A percentile compares a stretch with the other conserved stretches of the same genome.
Conservation (phyloP, 2,797 vertebrate genomes). For the Oreochromis mossambicus region DNA sequence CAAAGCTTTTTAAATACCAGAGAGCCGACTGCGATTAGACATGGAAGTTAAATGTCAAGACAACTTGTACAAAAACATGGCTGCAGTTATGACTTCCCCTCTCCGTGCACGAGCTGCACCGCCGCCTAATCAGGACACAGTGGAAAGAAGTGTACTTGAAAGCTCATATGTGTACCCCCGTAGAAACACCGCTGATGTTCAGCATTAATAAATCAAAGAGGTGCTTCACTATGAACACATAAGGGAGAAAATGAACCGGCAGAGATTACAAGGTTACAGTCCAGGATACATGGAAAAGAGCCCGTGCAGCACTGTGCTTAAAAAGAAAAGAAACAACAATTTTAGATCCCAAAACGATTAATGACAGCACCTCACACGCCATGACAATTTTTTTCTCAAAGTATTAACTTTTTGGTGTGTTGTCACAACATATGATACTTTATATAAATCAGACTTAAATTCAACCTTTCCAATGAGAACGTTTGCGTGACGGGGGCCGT, state of each 20-base stretch:
- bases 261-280: conserved; percentile 17
- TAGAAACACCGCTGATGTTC: conserved; percentile 18
- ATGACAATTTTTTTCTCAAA: conserved; percentile 7
- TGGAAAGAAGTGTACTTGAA: conserved; percentile 29
- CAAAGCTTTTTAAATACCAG: conserved; percentile 35
- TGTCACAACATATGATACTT: conserved; percentile 31
- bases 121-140: conserved; percentile 34
- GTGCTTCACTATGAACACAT: conserved; percentile 24
- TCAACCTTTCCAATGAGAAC: conserved; percentile 47
- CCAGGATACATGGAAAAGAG: conserved; percentile 20
- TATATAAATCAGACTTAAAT: conserved; percentile 37
- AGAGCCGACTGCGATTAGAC: conserved; percentile 23
- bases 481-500: conserved; percentile 40
- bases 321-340: background rate
- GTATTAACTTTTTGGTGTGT: conserved; percentile 45
- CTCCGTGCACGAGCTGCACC: background rate
- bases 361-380: conserved; percentile 36
- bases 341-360: conserved; percentile 20
- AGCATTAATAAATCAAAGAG: conserved; percentile 26
- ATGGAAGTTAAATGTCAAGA: conserved; percentile 42
- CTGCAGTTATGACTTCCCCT: conserved; percentile 4
- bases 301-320: conserved; percentile 41
- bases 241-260: conserved; percentile 17
- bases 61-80: background rate
- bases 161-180: background rate